These are phyloP conservation scores for Macrosiphum euphorbiae DNA, from an alignment of 2,888 invertebrate genomes.

Conservation along the genomic window DNA sequence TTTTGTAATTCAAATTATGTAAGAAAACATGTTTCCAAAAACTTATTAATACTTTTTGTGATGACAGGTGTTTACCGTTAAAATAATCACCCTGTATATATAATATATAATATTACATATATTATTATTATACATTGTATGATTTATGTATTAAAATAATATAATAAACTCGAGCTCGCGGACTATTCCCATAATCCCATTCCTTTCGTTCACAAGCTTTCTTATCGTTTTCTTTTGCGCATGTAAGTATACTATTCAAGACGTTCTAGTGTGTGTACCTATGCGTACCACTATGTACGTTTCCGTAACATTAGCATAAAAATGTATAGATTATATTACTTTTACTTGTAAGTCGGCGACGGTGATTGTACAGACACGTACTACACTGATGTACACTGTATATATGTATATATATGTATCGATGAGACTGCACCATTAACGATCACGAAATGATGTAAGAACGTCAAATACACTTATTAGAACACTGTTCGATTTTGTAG, in stretches of 20 bases:
- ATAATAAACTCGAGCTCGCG: background rate
- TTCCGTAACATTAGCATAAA: slow-evolving; percentile 37
- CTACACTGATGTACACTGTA: background rate
- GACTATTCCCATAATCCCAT: background rate
- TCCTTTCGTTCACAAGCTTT: slow-evolving; percentile 13
- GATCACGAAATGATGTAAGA: background rate
- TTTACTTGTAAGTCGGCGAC: slow-evolving; percentile 8
- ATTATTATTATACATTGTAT: background rate
- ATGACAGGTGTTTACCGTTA: background rate
- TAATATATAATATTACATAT: background rate
- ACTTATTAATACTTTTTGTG: background rate
- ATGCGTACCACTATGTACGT: background rate
- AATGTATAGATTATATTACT: slow-evolving; percentile 36
- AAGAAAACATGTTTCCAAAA: background rate
- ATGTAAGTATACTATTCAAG: background rate
- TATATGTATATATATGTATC: background rate
- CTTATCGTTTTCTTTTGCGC: slow-evolving; percentile 8
- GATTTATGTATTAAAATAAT: background rate
- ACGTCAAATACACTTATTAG: background rate
- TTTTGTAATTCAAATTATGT: background rate
- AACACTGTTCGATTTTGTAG: background rate
- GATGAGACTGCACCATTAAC: background rate
- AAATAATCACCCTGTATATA: background rate
- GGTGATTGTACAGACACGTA: slow-evolving; percentile 4
- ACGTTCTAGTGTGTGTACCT: background rate